These are phyloP conservation scores for Carettochelys insculpta DNA, from an alignment of 2,113 vertebrate genomes.

Conservation along the genomic window DNA sequence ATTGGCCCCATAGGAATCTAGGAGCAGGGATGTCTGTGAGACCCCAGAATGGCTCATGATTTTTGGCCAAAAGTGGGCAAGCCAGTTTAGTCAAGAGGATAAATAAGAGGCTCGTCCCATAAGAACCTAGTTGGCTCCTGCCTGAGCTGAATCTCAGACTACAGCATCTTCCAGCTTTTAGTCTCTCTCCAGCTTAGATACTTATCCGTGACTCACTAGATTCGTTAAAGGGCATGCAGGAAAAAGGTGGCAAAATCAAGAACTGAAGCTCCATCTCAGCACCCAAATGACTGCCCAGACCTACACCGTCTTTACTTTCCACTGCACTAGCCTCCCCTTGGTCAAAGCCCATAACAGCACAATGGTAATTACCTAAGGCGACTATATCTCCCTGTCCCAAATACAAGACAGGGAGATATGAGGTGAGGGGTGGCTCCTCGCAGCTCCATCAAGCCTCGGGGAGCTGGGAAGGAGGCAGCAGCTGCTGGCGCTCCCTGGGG, in stretches of 20 bases:
- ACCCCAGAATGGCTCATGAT: not conserved
- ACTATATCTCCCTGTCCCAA: no score
- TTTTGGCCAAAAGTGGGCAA: not conserved
- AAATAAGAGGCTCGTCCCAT: not conserved
- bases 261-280: not conserved
- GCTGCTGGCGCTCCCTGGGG: no score
- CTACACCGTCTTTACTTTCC: not conserved
- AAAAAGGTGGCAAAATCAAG: not conserved
- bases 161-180: not conserved
- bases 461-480: no score
- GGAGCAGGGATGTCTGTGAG: not conserved
- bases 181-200: not conserved
- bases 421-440: no score
- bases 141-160: not conserved
- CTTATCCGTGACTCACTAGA: not conserved
- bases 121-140: not conserved
- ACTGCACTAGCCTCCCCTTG: not conserved
- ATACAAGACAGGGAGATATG: no score
- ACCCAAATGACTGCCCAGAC: not conserved
- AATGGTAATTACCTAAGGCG: not conserved
- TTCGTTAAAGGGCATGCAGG: not conserved
- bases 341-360: not conserved
- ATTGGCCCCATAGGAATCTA: not conserved
- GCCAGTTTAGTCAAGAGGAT: not conserved
- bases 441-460: no score